Evolutionary conservation across 35 echinoderm and acorn worm species (phyloP).

Genomic region (Nesometra sesokonis): DNA sequence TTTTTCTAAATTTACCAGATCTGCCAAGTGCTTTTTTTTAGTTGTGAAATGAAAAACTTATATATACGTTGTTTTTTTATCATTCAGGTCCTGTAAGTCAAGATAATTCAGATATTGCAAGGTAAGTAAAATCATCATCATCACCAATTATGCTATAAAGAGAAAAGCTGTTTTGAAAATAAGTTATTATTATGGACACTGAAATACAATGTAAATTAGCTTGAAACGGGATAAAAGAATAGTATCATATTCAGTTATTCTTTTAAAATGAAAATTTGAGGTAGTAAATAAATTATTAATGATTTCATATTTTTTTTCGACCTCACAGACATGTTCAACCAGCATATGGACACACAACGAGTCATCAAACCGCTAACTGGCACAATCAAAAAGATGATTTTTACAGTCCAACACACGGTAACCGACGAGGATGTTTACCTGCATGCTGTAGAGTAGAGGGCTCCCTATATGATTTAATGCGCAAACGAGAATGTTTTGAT

Average conservation of each 20-base stretch:
- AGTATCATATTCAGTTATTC: no score
- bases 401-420: not conserved
- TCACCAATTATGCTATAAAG: no score
- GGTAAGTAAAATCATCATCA: not conserved
- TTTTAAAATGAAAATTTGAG: no score
- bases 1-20: no score
- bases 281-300: no score
- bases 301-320: no score
- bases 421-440: not conserved
- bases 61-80: not conserved
- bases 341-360: not conserved
- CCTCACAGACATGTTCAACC: not conserved
- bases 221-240: no score
- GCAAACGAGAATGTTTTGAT: not conserved
- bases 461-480: not conserved
- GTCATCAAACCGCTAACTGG: not conserved
- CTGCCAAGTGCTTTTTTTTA: no score
- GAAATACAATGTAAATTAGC: no score
- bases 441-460: not conserved
- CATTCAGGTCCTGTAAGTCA: not conserved
- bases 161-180: no score
- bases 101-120: not conserved
- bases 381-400: not conserved
- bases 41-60: no score
- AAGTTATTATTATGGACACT: no score